Conservation (phyloP, 2,797 vertebrate species). For the Aldrovandia affinis region DNA sequence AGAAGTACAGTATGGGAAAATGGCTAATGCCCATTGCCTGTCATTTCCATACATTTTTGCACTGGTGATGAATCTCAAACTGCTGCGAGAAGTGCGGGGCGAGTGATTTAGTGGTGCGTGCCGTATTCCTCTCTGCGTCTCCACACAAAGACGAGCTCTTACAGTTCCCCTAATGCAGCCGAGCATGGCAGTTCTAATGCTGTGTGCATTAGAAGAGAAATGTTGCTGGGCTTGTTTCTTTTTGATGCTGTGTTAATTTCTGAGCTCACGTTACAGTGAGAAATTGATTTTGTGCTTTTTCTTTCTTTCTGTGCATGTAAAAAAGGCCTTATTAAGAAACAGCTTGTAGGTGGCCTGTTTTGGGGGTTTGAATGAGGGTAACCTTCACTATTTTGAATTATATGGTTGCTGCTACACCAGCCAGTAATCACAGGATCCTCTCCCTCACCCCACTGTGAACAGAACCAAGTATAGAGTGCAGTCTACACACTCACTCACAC, state of each 20-base stretch:
- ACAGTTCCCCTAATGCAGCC: background rate
- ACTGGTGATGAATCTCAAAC: constrained; percentile 68
- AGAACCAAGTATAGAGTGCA: background rate
- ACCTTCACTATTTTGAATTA: background rate
- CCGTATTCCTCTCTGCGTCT: constrained; percentile 44
- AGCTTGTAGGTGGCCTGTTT: background rate
- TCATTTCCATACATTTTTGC: constrained; percentile 76
- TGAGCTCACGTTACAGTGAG: background rate
- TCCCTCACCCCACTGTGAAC: background rate
- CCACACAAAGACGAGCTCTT: background rate
- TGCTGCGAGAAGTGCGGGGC: constrained; percentile 68
- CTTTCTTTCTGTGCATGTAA: background rate
- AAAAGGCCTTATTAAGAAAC: background rate
- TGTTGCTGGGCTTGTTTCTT: background rate
- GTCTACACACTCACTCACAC: background rate
- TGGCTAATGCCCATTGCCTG: constrained; percentile 72
- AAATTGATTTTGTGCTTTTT: background rate
- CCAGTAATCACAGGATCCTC: background rate
- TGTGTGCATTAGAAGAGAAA: no score
- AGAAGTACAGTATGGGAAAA: constrained; percentile 69
- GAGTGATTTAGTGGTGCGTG: constrained; percentile 23
- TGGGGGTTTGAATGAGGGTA: background rate
- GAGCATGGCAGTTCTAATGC: background rate
- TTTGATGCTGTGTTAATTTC: background rate
- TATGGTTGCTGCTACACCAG: background rate